Conservation (phyloP, 2,797 vertebrate genomes). For the Natrix natrix region DNA sequence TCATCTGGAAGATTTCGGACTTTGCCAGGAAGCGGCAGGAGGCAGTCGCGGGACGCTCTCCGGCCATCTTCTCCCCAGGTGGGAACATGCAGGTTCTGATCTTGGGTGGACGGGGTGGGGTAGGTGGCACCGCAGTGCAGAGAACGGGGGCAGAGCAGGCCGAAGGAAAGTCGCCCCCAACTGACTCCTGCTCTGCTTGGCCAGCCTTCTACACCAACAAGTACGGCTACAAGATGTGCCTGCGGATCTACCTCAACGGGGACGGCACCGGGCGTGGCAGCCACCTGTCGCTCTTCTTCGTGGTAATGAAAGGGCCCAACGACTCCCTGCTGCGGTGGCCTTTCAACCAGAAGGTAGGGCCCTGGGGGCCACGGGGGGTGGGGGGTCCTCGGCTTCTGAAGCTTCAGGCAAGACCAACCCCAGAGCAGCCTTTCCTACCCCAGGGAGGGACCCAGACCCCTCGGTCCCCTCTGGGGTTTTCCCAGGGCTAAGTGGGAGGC, state of each 20-base stretch:
- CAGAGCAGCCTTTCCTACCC: neutral
- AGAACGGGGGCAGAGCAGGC: neutral
- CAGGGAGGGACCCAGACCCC: neutral
- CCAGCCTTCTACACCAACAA: constrained; percentile 96
- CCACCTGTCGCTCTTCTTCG: constrained; percentile 94
- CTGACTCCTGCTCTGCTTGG: neutral
- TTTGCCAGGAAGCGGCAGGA: constrained; percentile 92
- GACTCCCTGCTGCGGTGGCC: constrained; percentile 95
- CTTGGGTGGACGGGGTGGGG: neutral
- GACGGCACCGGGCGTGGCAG: constrained; percentile 90
- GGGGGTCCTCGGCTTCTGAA: neutral
- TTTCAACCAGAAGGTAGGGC: constrained; percentile 93
- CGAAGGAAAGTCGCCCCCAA: neutral
- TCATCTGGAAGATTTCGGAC: constrained; percentile 93
- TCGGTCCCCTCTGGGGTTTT: neutral
- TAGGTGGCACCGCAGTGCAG: fast-evolving
- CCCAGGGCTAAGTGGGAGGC: neutral
- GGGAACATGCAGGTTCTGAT: neutral
- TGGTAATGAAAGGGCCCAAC: constrained; percentile 91
- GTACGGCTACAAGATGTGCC: constrained; percentile 98
- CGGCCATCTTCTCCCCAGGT: constrained; percentile 98
- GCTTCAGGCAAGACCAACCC: neutral
- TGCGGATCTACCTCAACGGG: constrained; percentile 92
- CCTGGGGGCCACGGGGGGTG: no score
- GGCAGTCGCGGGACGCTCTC: constrained; percentile 81